Conservation (phyloP, 37 sponge, comb jelly and placozoan genomes). For the Ianthella basta region DNA sequence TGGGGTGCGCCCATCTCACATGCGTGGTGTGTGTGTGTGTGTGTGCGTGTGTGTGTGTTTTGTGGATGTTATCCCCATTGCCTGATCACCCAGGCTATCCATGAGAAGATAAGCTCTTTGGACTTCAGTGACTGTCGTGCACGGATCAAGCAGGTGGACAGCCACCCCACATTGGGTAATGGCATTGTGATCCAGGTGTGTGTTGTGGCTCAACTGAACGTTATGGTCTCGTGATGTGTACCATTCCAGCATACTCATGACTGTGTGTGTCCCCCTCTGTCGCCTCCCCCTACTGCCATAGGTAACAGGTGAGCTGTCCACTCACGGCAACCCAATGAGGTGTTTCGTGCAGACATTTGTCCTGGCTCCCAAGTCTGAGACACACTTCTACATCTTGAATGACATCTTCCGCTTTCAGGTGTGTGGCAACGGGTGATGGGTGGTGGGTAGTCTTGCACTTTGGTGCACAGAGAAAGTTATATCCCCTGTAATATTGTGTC, state of each 20-base stretch:
- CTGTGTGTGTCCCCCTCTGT: background rate
- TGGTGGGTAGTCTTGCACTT: too few species aligned
- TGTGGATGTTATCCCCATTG: background rate
- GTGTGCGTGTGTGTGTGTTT: background rate
- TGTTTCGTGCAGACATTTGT: constrained; percentile 98
- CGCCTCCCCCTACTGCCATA: background rate
- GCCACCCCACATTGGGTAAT: constrained; percentile 77
- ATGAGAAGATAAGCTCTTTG: constrained; percentile 88
- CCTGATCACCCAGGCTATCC: constrained; percentile 64
- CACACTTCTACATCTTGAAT: constrained; percentile 84
- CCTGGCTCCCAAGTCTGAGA: constrained; percentile 75
- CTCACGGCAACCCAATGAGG: constrained; percentile 81
- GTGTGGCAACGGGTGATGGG: too few species aligned
- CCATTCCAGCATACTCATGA: too few species aligned
- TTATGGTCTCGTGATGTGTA: too few species aligned
- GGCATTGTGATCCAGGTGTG: constrained; percentile 90
- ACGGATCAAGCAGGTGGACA: constrained; percentile 93
- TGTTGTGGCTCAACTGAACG: too few species aligned
- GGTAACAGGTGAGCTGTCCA: constrained; percentile 98
- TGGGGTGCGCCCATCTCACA: too few species aligned
- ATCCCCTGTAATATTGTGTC: too few species aligned
- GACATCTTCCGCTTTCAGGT: constrained; percentile 97
- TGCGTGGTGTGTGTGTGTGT: background rate
- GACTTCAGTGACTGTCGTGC: constrained; percentile 77
- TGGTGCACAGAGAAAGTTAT: too few species aligned